A percentile compares a stretch with the other conserved stretches of the same genome.
phyloP scores from a whole-genome alignment of 1,140 invertebrate genomes.

The Cyclina sinensis region DNA sequence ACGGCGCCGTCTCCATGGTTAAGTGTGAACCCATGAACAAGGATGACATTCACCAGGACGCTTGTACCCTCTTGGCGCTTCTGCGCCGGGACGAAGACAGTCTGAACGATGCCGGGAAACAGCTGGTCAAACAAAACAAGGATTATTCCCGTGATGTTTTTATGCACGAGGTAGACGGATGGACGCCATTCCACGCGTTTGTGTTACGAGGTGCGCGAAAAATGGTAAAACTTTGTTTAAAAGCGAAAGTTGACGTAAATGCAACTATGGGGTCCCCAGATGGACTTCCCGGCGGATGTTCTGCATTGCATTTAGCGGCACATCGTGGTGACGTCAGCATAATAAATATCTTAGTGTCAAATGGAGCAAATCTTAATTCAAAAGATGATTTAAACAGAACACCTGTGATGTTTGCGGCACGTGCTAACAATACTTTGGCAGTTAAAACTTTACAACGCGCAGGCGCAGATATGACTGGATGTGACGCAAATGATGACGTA shows the following conservation, averaged over 20 bases:
- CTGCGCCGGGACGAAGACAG: slow-evolving; percentile 78
- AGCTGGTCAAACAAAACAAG: slow-evolving; percentile 77
- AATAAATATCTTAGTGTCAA: slow-evolving; percentile 77
- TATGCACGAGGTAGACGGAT: slow-evolving; percentile 77
- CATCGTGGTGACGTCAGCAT: slow-evolving; percentile 83
- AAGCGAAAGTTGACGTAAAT: slow-evolving; percentile 77
- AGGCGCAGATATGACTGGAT: slow-evolving; percentile 76
- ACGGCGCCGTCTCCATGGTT: slow-evolving; percentile 35
- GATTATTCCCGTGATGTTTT: slow-evolving; percentile 77
- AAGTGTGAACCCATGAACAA: slow-evolving; percentile 62
- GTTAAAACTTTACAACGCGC: slow-evolving; percentile 78
- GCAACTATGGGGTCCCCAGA: slow-evolving; percentile 80
- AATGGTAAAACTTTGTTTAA: slow-evolving; percentile 80
- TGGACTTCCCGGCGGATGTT: slow-evolving; percentile 79
- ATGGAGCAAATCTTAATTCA: slow-evolving; percentile 72
- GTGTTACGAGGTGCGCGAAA: slow-evolving; percentile 80
- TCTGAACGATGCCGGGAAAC: slow-evolving; percentile 75
- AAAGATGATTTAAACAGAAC: slow-evolving; percentile 73
- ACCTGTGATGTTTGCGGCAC: slow-evolving; percentile 79
- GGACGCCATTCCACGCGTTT: slow-evolving; percentile 84
- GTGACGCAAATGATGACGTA: slow-evolving; percentile 55
- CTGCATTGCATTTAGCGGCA: slow-evolving; percentile 81
- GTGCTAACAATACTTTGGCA: slow-evolving; percentile 76
- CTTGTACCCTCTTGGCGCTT: slow-evolving; percentile 76
- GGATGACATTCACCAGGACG: slow-evolving; percentile 69